Base-by-base conservation (phyloP, 1,140 invertebrate genomes). In the Diuraphis noxia region DNA sequence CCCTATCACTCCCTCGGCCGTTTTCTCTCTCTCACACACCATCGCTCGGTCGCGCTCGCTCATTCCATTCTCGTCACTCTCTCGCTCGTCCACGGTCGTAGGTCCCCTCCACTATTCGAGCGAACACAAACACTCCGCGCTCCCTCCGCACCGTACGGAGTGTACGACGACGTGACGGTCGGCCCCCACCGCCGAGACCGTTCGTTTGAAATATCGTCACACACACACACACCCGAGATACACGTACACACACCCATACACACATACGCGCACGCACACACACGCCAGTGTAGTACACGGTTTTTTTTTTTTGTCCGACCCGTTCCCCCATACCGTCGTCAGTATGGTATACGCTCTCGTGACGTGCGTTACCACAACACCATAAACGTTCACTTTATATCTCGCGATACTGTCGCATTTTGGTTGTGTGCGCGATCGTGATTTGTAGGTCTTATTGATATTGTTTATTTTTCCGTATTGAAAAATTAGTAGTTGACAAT, bases 141-240 rank as follows among this genome's bases (percentile, higher is more conserved):
- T 23, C 88, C 21, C 40, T 17, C 30, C 43, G 23, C 34, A 9
- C 88, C 77, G 4, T 13, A 25, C 36, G 9, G 19, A 43, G 36
- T 43, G 4, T 13, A 25, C 36, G 9, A n/a, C 84, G 36, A 19
- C 87, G 38, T 38, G 38, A 43, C 82, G 82, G 40, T n/a, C 81
- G 30, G 21, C 43, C 46, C 85, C 82, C 82, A 34, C 82, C 49
- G 34, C n/a, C 43, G 34, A 34, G 72, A 46, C n/a, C 34, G 77
- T 89, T 79, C 88, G 63, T 91, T 91, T 82, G 77, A 91, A 91
- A 91, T 91, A 91, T 91, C 89, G 43, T 25, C 89, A 91, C 77
- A 90, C 88, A 89, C 63, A 89, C 56, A 77, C 38, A 13, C 23
- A 40, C 23, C 7, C 25, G 9, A 36, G 21, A 21, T 23, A 25